phyloP scores from a whole-genome alignment of 2,888 invertebrate genomes.

The Ormyrus thymus region DNA sequence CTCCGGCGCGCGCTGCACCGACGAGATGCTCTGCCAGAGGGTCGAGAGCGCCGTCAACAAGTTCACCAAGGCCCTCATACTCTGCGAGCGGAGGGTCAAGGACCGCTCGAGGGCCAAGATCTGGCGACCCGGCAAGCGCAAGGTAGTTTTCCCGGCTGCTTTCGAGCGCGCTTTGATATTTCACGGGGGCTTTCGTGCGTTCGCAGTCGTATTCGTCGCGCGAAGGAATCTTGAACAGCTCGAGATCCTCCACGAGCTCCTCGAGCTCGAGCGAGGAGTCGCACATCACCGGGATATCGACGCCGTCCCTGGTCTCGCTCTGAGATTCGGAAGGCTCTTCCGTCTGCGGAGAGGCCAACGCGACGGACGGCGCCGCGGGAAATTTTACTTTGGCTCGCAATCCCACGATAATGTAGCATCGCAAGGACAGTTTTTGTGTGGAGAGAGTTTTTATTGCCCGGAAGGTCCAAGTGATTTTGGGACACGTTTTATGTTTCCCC shows the following conservation, averaged over 20 bases:
- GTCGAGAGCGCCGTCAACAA: slow-evolving; percentile 64
- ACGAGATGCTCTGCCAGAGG: slow-evolving; percentile 55
- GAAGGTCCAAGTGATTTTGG: too few relatives aligned
- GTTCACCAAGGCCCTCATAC: slow-evolving; percentile 63
- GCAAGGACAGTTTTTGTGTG: too few relatives aligned
- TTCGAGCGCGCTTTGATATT: too few relatives aligned
- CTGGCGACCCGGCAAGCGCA: slow-evolving; percentile 5
- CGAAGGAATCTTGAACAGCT: background rate
- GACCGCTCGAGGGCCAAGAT: slow-evolving; percentile 37
- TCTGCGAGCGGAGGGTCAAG: slow-evolving; percentile 59
- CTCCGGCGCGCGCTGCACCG: slow-evolving; percentile 5
- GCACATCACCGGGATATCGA: slow-evolving; percentile 57
- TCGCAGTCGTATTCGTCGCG: background rate
- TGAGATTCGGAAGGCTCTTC: slow-evolving; percentile 57
- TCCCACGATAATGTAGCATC: too few relatives aligned
- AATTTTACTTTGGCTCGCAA: too few relatives aligned
- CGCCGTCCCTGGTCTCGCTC: slow-evolving; percentile 61
- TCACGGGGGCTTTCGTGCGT: background rate
- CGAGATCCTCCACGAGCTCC: background rate
- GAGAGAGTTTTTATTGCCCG: too few relatives aligned
- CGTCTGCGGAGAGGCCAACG: background rate
- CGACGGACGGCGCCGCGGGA: background rate
- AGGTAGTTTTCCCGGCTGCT: too few relatives aligned
- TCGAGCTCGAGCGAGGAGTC: slow-evolving; percentile 57
- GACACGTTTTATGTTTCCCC: too few relatives aligned